Conservation (phyloP, 2,888 invertebrate genomes). For the Folsomia candida region DNA sequence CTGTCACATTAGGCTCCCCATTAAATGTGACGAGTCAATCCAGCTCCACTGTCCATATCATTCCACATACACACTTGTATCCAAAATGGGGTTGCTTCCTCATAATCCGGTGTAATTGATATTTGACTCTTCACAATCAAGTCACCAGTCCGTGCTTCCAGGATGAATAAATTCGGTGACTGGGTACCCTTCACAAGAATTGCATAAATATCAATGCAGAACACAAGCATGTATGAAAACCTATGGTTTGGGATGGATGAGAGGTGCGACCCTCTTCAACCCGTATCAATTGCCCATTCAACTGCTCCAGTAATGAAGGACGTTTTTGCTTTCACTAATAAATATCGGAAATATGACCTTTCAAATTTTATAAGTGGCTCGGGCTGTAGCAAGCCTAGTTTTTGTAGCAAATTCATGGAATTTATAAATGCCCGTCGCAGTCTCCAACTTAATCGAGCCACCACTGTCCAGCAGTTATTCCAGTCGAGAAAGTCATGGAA, state of each 20-base stretch:
- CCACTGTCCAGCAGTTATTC: not conserved
- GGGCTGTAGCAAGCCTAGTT: not conserved
- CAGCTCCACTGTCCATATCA: constrained; percentile 1
- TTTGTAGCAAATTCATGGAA: too few species aligned
- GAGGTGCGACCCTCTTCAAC: too few species aligned
- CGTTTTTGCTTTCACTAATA: not conserved
- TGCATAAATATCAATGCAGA: too few species aligned
- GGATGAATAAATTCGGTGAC: too few species aligned
- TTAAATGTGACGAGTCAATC: constrained; percentile 35
- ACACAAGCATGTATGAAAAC: too few species aligned
- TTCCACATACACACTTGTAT: not conserved
- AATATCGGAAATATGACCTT: not conserved
- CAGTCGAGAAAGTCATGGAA: not conserved
- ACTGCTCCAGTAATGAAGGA: too few species aligned
- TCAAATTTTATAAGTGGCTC: not conserved
- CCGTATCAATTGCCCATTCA: too few species aligned
- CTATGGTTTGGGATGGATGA: too few species aligned
- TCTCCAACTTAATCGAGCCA: too few species aligned
- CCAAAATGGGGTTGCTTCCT: not conserved
- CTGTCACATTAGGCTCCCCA: constrained; percentile 46
- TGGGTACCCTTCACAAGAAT: too few species aligned
- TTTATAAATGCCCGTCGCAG: too few species aligned
- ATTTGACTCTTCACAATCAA: constrained; percentile 10
- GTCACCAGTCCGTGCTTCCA: not conserved
- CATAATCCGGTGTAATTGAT: constrained; percentile 24